These are phyloP conservation scores for Rhea pennata DNA, from an alignment of 2,113 vertebrate species.

Conservation along the genomic window DNA sequence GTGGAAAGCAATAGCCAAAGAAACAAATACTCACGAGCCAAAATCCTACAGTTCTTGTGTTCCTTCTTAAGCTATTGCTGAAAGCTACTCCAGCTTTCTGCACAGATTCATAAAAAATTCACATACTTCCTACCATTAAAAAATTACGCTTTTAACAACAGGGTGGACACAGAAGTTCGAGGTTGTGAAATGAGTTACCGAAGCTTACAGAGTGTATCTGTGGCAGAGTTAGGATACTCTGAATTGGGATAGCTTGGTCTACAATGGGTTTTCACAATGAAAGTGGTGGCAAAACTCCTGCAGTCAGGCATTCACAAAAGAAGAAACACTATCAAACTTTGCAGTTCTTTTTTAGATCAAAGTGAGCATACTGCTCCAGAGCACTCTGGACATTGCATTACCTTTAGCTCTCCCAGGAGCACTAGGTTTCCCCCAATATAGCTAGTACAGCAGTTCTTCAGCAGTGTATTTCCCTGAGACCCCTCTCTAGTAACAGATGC, in stretches of 20 bases:
- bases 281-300: not conserved
- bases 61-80: not conserved
- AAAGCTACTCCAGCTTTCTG: not conserved
- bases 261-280: not conserved
- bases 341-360: not conserved
- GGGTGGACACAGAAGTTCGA: not conserved
- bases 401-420: not conserved
- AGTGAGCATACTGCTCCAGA: not conserved
- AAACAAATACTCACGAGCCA: not conserved
- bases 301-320: not conserved
- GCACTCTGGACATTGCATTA: rapidly evolving
- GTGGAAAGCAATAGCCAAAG: not conserved
- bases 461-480: not conserved
- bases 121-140: not conserved
- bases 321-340: not conserved
- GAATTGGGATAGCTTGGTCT: not conserved
- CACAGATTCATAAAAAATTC: not conserved
- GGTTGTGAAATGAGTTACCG: not conserved
- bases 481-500: not conserved
- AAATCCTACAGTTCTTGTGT: not conserved
- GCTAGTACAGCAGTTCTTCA: not conserved
- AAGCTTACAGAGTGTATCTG: not conserved
- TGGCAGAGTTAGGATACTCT: not conserved
- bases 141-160: not conserved
- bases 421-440: not conserved